Evolutionary conservation across 2,797 vertebrate genomes (phyloP), one percentile per base, ranked within the genome.

Genomic region (Carcharodon carcharias): DNA sequence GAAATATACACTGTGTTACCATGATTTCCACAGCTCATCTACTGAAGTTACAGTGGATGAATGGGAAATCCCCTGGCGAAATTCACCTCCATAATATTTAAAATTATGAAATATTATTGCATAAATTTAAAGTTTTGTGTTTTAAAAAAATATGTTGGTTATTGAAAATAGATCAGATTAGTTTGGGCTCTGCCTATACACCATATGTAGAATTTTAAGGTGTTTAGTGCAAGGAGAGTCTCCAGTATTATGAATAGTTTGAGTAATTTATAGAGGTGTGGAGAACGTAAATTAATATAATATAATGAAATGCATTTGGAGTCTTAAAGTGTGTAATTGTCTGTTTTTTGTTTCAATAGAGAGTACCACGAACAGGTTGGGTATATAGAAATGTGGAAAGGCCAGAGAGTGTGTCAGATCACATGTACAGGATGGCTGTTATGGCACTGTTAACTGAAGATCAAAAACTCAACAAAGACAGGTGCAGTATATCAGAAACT

Each of bases 381-480:
- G 99, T 99, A 23, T 99, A 99, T 97, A 98, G 98, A 96, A 98
- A 98, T 0, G 98, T 99, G 93, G 97, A 98, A 77, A 97, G 98
- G 40, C 99, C 99, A 0, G 99, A 99, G 97, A 99, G 99, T 0
- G 99, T 99, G 0, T 99, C 99, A 0, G 99, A 99, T 96, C 99
- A 99, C 96, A 99, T 99, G 99, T 99, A 99, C 97, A 98, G 99
- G 96, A 99, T 99, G 99, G 98, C 99, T 0, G 58, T 99, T 97
- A 99, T 99, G 99, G 99, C 99, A 56, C 97, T 99, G 97, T 98
- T 99, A 96, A 98, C 98, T 71, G 98, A 98, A 96, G 99, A 99
- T 97, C 98, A 98, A 77, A 97, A 96, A 94, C 98, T 99, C 69
- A 98, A 99, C 97, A 99, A 98, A 97, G 98, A 99, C 97, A 98